Conservation (phyloP, 2,113 vertebrate genomes). For the Myocastor coypus region DNA sequence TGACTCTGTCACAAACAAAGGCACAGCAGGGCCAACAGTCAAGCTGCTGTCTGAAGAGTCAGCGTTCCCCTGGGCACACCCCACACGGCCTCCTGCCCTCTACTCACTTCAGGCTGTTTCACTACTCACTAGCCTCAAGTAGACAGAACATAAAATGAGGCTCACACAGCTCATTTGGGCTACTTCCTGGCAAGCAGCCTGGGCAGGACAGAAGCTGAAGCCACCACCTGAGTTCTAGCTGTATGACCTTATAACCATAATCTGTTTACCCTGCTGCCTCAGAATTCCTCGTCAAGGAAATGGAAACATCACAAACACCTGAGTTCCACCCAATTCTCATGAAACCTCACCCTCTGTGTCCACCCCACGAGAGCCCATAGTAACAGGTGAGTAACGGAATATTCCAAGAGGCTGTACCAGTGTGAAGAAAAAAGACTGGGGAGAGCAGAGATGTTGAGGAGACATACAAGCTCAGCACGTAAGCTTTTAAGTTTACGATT, state of each 20-base stretch:
- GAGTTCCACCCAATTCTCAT: conserved; percentile 29
- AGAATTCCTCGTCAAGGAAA: not conserved
- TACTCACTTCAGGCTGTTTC: not conserved
- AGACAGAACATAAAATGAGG: not conserved
- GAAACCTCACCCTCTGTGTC: not conserved
- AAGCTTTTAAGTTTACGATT: not conserved
- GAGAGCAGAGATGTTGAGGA: not conserved
- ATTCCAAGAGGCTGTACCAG: not conserved
- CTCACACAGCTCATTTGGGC: not conserved
- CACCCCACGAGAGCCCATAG: not conserved
- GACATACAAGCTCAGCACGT: not conserved
- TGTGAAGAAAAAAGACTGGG: not conserved
- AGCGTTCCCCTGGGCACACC: not conserved
- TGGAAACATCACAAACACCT: conserved; percentile 51
- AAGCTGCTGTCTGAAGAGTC: not conserved
- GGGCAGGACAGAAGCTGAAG: not conserved
- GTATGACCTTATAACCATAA: not conserved
- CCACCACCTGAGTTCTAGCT: not conserved
- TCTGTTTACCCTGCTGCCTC: not conserved
- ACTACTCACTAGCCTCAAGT: not conserved
- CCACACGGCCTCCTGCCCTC: not conserved
- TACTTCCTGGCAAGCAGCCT: not conserved
- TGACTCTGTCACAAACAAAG: not conserved
- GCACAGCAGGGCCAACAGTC: not conserved
- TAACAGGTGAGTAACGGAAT: conserved; percentile 12